These are phyloP conservation scores for Myopa tessellatipennis DNA, from an alignment of 2,888 invertebrate species.

Conservation along the genomic window DNA sequence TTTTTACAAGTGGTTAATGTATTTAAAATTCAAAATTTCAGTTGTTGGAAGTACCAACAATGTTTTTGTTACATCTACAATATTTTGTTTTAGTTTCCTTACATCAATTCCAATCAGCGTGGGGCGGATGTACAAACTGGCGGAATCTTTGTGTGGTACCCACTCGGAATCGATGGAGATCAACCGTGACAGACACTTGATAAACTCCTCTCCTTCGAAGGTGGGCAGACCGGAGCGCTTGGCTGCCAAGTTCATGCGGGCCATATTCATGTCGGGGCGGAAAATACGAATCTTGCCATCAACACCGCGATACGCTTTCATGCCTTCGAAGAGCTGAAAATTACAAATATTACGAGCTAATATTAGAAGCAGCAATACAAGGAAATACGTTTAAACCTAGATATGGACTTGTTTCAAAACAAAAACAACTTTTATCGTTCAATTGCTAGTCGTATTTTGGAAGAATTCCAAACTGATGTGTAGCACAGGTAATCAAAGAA, in stretches of 20 bases:
- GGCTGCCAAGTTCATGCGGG: constrained; percentile 89
- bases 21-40: no score
- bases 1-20: no score
- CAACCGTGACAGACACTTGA: constrained; percentile 85
- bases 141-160: constrained; percentile 92
- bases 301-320: constrained; percentile 95
- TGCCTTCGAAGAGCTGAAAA: constrained; percentile 93
- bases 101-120: constrained; percentile 98
- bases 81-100: constrained; percentile 66
- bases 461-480: no score
- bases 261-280: constrained; percentile 95
- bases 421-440: no score
- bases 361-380: no score
- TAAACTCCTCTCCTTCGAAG: constrained; percentile 87
- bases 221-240: constrained; percentile 86
- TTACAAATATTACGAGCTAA: neutral
- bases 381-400: no score
- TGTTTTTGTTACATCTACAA: neutral
- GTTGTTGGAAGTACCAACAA: no score
- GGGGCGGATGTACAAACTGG: constrained; percentile 95
- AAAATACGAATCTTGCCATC: constrained; percentile 94
- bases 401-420: no score
- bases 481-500: no score
- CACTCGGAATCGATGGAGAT: constrained; percentile 95
- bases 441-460: no score